phyloP scores from a whole-genome alignment of 2,113 vertebrate species.

The Rhagologus leucostigma region DNA sequence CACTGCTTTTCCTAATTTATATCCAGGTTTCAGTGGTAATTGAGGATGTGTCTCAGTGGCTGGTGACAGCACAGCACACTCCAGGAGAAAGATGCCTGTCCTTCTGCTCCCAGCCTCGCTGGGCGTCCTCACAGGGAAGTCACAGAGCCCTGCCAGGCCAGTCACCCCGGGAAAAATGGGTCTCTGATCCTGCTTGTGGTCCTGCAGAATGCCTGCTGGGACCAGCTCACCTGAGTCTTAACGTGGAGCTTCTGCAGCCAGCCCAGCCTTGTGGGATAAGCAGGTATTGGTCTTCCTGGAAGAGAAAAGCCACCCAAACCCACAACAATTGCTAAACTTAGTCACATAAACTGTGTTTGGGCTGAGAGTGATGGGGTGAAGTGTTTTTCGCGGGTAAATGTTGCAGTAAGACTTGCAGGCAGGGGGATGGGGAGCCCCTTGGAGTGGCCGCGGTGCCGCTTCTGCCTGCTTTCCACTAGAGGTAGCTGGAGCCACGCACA shows the following conservation, averaged over 20 bases:
- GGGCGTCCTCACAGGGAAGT: background rate
- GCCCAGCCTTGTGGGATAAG: accelerated
- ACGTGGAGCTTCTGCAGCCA: accelerated
- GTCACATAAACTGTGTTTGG: accelerated
- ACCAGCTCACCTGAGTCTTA: background rate
- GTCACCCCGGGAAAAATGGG: accelerated
- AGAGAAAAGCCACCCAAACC: background rate
- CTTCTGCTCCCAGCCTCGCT: background rate
- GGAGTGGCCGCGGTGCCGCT: background rate
- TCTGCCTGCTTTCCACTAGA: conserved; percentile 48
- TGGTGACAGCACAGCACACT: background rate
- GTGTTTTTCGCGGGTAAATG: accelerated
- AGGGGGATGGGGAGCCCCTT: background rate
- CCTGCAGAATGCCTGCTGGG: background rate
- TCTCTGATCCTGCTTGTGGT: background rate
- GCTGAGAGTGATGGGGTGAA: accelerated
- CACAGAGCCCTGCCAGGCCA: background rate
- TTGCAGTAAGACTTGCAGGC: accelerated
- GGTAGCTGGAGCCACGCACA: conserved; percentile 53
- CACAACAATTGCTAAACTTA: background rate
- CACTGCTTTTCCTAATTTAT: background rate
- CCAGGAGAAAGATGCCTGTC: accelerated
- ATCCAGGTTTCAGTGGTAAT: background rate
- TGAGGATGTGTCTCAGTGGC: accelerated
- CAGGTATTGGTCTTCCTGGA: background rate